phyloP scores from a whole-genome alignment of 2,888 invertebrate species.

The Heliconius sara region DNA sequence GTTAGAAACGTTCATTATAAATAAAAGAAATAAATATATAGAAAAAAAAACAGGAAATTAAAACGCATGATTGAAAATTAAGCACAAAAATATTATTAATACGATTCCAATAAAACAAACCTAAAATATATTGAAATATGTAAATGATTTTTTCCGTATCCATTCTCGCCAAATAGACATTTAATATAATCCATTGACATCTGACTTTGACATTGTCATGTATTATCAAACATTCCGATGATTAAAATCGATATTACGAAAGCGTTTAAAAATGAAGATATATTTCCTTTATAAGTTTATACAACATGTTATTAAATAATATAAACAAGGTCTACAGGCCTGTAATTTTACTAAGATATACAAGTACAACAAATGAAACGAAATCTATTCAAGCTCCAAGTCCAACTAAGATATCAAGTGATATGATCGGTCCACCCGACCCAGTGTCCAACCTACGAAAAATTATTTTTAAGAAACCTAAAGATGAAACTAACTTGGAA shows the following conservation, averaged over 20 bases:
- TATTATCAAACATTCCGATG: conserved; percentile 22
- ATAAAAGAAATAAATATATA: neutral
- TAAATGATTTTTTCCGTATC: neutral
- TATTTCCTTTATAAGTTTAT: neutral
- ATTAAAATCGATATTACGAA: neutral
- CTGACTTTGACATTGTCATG: conserved; percentile 28
- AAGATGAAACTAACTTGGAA: conserved; percentile 87
- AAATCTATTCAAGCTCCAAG: conserved; percentile 71
- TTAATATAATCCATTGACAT: neutral
- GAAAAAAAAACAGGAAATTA: neutral
- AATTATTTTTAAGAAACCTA: conserved; percentile 85
- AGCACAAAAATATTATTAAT: neutral
- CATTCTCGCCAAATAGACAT: neutral
- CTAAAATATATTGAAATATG: neutral
- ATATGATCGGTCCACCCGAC: conserved; percentile 92
- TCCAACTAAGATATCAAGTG: conserved; percentile 73
- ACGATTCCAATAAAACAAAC: neutral
- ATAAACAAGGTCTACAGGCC: conserved; percentile 23
- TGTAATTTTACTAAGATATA: conserved; percentile 22
- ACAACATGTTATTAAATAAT: conserved; percentile 35
- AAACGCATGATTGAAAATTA: neutral
- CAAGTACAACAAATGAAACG: conserved; percentile 58
- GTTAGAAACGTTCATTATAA: conserved; percentile 17
- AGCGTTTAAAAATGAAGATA: conserved; percentile 14
- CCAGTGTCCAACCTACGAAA: conserved; percentile 90